Evolutionary conservation across 2,113 vertebrate genomes (phyloP), one percentile per base, ranked within the genome.

Genomic region (Andinoacara biseriatus): DNA sequence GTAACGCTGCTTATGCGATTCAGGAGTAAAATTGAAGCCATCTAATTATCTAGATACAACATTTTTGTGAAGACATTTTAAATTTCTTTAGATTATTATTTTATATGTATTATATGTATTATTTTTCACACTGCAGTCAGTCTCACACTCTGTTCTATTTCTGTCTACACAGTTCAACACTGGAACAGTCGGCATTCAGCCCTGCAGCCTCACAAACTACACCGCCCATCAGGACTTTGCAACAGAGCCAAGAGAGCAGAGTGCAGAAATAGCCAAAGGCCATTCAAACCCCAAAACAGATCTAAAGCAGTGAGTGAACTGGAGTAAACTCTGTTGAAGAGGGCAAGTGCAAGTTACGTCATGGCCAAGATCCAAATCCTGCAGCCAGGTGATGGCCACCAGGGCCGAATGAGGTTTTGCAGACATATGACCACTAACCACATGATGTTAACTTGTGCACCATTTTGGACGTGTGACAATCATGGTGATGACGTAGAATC

Each of bases 221-320:
- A 52, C 65, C 29, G 81, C 87, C 20, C 81, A 88, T 13, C 72
- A 87, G 35, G 83, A 80, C 82, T 86, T 83, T 43, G 90, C 84
- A 78, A 1, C 46, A 17, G 61, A 86, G 76, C 38, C 77, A 63
- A 87, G 74, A 56, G 82, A 20, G 56, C 83, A 9, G 80, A 83
- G 76, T 75, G 86, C 63, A 49, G 81, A 90, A 29, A 14, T 74
- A 58, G 57, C 76, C 35, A 38, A 72, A 80, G 85, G 81, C 58
- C 81, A 15, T 10, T 79, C 87, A 29, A 35, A 74, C 85, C 61
- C 52, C 49, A 92, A 80, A 57, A 81, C 79, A 40, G 87, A 75
- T 86, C 93, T 10, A 95, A 94, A 81, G 63, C 82, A 11, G 87
- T 88, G 82, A 90, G 89, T 38, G 58, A 56, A 77, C 13, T 26